Evolutionary conservation across 92 coral and sea anemone genomes (phyloP).

Genomic region (Paragorgia papillata): DNA sequence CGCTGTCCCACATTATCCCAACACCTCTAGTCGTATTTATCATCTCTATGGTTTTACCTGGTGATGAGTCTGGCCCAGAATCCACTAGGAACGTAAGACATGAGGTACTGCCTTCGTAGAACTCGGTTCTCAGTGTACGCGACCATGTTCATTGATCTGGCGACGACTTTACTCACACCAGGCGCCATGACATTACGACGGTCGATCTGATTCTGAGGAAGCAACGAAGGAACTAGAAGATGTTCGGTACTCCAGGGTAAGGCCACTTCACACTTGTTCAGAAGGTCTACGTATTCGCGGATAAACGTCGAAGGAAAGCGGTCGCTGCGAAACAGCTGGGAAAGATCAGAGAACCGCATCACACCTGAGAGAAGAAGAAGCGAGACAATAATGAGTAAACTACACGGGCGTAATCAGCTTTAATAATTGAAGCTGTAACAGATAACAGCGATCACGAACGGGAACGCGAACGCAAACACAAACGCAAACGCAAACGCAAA

Average conservation of each 20-base stretch:
- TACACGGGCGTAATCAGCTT: too few species aligned
- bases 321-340: conserved; percentile 94
- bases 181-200: conserved; percentile 81
- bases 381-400: neutral
- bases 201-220: conserved; percentile 87
- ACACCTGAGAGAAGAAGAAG: conserved; percentile 64
- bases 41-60: too few species aligned
- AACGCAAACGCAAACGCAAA: too few species aligned
- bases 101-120: conserved; percentile 86
- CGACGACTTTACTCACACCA: conserved; percentile 77
- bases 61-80: conserved; percentile 98
- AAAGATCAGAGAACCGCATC: conserved; percentile 92
- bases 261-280: conserved; percentile 97
- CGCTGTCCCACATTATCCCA: too few species aligned
- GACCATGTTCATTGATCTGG: conserved; percentile 83
- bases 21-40: too few species aligned
- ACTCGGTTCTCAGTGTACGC: conserved; percentile 91
- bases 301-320: conserved; percentile 94
- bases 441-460: too few species aligned
- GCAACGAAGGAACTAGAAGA: conserved; percentile 96
- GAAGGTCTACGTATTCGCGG: conserved; percentile 86
- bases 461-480: too few species aligned
- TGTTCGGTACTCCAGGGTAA: conserved; percentile 91
- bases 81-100: conserved; percentile 99
- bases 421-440: too few species aligned